A percentile compares a stretch with the other conserved stretches of the same genome.
phyloP scores from a whole-genome alignment of 2,113 vertebrate genomes.

The Scolopax mira region DNA sequence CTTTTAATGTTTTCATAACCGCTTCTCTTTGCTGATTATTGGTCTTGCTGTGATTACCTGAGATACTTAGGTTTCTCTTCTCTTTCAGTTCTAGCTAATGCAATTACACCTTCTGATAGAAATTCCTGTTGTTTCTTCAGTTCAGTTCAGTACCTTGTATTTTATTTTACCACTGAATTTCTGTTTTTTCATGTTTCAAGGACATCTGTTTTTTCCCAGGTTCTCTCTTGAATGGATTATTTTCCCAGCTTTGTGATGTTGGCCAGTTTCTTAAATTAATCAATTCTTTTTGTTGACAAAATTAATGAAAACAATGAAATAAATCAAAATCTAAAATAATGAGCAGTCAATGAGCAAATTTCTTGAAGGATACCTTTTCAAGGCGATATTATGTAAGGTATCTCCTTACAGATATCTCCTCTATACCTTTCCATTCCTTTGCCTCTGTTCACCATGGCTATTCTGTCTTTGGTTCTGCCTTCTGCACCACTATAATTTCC shows the following conservation, averaged over 20 bases:
- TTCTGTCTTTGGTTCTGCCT: neutral
- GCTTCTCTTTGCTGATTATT: neutral
- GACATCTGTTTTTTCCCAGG: neutral
- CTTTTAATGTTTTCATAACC: neutral
- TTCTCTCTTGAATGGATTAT: neutral
- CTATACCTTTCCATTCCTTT: neutral
- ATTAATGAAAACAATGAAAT: neutral
- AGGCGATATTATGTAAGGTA: neutral
- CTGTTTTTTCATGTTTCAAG: neutral
- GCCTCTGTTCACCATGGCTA: neutral
- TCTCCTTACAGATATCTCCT: no score
- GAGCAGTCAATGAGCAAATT: neutral
- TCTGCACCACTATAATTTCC: neutral
- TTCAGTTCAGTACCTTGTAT: neutral
- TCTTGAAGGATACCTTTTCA: neutral
- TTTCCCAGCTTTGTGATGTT: neutral
- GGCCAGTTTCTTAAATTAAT: neutral
- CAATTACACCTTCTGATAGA: neutral
- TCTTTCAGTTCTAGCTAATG: neutral
- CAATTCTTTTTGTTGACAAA: neutral
- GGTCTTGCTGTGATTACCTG: neutral
- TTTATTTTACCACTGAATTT: neutral
- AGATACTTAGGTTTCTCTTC: neutral
- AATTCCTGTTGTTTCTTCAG: neutral
- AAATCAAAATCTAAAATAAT: neutral